Base-by-base conservation (phyloP, 1,140 invertebrate species). In the Agraylea sexmaculata region DNA sequence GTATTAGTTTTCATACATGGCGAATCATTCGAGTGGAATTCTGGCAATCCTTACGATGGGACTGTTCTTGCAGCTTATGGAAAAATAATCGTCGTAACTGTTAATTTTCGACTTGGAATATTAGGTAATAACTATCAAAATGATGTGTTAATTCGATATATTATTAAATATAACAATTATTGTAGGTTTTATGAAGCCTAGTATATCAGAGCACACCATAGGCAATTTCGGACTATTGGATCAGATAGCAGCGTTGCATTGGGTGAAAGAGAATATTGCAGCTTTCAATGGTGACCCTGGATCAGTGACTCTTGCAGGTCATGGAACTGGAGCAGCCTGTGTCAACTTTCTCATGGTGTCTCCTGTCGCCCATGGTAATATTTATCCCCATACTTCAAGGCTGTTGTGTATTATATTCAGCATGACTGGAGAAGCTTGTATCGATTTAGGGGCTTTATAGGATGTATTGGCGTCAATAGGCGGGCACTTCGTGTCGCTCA, bases 71-170 rank as follows among this genome's bases (percentile, higher is more conserved):
- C 89, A 30, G 81, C 84, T 31, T 92, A 87, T 51, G 87, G 88
- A 22, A 78, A 88, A 51, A 77, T 95, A 18, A 82, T 96, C 54
- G 87, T 97, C 18, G 81, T 96, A 23, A 94, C 86, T 11, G 61
- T 97, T 19, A 97, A 97, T 64, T 97, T 85, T 58, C 71, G 93
- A 18, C 70, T 97, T 1, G 91, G 90, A 7, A 80, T 92, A 49
- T 64, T 96, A 46, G 91, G 91, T 95, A 59, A 73, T n/a, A 25
- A n/a, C 7, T 25, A 8, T 25, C n/a, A 8, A n/a, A 8, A 25
- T 25, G n/a, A 8, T 25, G 3, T 16, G 10, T 27, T 8, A 13
- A 11, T 5, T 38, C 16, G 0, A 34, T 30, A 45, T 41, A 36
- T 50, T n/a, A n/a, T n/a, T n/a, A n/a, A n/a, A n/a, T n/a, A n/a